Base-by-base conservation (phyloP, 2,113 vertebrate genomes). In the Brienomyrus longianalis region DNA sequence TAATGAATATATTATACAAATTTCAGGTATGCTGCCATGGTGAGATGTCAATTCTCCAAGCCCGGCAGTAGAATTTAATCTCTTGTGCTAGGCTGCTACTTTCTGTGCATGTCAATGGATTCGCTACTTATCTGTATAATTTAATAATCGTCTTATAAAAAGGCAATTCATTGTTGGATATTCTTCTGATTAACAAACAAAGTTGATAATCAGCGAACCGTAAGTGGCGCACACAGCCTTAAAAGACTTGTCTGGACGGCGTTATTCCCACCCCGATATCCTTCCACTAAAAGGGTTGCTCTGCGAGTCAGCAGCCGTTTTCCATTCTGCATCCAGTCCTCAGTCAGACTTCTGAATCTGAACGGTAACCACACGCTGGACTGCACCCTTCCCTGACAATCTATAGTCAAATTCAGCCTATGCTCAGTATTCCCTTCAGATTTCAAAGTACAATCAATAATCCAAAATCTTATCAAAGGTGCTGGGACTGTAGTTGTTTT, bases 231-330 rank as follows among this genome's bases (percentile, higher is more conserved):
- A 83, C 74, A 88, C 35, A 88, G 59, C 52, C 39, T 90, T 43
- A 35, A 80, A 89, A 48, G 48, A 80, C 11, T 35, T 89, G 62
- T 66, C 31, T 86, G 31, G 31, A 3, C 17, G 50, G 66, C 39
- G 90, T 91, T 90, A 90, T 89, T 89, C 83, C 88, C 50, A n/a
- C 31, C 66, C 90, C 77, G 35, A n/a, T 59, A 23, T 51, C 35
- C 83, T 27, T 88, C 56, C 86, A 45, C 39, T 89, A 31, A 86
- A 83, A 6, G 80, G 62, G 43, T 62, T 56, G 83, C 19, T 77
- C 62, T 88, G 47, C 87, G 89, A 91, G 66, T 90, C 87, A 89
- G 87, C 88, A 91, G 51, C 43, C 84, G 43, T 48, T 6, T 47
- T 66, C 23, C n/a, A 39, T 15, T 45, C 52, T 90, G 85, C 45